These are phyloP conservation scores for Astyanax mexicanus DNA, from an alignment of 2,797 vertebrate species.

Conservation along the genomic window DNA sequence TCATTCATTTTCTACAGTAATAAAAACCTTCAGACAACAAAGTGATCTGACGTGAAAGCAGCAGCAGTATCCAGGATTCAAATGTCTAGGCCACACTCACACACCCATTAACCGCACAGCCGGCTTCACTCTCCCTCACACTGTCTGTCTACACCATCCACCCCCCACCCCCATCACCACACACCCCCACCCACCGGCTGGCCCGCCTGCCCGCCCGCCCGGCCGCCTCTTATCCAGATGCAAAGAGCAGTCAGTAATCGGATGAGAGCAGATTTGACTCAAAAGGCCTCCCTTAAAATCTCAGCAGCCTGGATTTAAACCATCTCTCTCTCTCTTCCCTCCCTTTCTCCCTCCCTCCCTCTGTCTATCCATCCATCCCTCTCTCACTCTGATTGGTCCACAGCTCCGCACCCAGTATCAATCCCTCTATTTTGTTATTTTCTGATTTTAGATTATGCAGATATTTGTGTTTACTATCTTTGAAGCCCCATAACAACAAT, in stretches of 20 bases:
- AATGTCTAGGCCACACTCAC: conserved; percentile 52
- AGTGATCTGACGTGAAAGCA: conserved; percentile 1
- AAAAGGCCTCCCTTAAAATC: conserved; percentile 82
- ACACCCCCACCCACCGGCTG: conserved; percentile 45
- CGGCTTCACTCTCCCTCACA: conserved; percentile 55
- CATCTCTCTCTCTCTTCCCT: conserved; percentile 66
- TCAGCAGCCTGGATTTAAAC: conserved; percentile 83
- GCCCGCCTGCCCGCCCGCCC: conserved; percentile 62
- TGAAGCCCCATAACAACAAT: background rate
- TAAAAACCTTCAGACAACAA: background rate
- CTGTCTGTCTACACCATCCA: conserved; percentile 66
- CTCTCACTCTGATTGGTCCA: conserved; percentile 8
- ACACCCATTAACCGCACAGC: conserved; percentile 34
- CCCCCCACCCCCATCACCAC: conserved; percentile 72
- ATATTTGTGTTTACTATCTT: conserved; percentile 49
- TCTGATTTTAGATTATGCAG: conserved; percentile 12
- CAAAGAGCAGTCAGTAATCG: conserved; percentile 85
- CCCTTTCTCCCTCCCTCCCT: conserved; percentile 7
- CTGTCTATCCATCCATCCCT: conserved; percentile 6
- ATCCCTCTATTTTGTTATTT: background rate
- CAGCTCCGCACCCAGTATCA: background rate
- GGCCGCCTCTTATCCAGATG: conserved; percentile 80
- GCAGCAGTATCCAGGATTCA: conserved; percentile 36
- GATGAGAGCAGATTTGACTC: conserved; percentile 85
- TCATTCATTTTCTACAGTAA: background rate